Conservation (phyloP, 2,797 vertebrate genomes). For the Urosaurus nigricauda region DNA sequence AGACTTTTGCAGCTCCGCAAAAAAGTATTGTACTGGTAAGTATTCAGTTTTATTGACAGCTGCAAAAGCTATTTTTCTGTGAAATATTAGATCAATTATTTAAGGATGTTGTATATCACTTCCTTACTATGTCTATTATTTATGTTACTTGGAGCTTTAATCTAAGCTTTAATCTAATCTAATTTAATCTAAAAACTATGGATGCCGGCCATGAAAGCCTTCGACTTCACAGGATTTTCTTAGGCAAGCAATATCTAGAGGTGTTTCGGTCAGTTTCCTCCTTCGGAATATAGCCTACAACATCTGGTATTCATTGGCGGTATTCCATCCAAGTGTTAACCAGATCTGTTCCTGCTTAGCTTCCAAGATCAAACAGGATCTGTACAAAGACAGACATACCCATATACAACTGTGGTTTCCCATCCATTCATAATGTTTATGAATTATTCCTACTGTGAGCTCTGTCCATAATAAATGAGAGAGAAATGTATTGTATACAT, state of each 20-base stretch:
- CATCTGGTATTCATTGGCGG: too few species aligned
- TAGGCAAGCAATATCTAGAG: too few species aligned
- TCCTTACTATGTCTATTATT: neutral
- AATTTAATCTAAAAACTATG: too few species aligned
- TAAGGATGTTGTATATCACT: neutral
- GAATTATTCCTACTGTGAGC: neutral
- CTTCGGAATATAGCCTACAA: too few species aligned
- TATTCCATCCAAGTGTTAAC: too few species aligned
- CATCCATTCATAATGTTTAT: neutral
- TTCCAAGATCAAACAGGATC: too few species aligned
- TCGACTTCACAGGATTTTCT: too few species aligned
- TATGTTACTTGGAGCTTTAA: slow-evolving; percentile 3
- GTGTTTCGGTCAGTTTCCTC: too few species aligned
- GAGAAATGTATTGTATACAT: neutral
- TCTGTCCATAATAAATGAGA: neutral
- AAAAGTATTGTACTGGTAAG: neutral
- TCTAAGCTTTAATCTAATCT: too few species aligned
- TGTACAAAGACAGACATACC: neutral
- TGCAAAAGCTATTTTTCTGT: neutral
- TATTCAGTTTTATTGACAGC: neutral
- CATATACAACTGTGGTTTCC: neutral
- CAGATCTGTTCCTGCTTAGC: too few species aligned
- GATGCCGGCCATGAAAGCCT: too few species aligned
- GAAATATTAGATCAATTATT: neutral
- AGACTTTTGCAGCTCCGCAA: neutral